Conservation (phyloP, 2,888 invertebrate genomes). For the Agonopterix heracliana region DNA sequence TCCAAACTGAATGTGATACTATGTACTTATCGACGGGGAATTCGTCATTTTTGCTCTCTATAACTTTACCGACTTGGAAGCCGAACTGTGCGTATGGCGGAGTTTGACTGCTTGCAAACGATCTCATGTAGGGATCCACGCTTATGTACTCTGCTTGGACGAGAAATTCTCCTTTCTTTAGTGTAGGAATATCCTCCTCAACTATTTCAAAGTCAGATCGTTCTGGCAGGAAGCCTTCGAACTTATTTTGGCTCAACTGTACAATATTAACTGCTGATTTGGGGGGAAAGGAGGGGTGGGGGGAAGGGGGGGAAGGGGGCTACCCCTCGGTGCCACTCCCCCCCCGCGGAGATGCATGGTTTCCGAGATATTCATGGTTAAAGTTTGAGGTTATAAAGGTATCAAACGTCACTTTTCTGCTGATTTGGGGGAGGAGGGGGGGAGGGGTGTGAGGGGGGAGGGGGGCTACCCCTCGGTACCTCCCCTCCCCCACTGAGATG, state of each 20-base stretch:
- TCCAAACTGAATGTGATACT: constrained; percentile 79
- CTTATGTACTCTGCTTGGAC: constrained; percentile 78
- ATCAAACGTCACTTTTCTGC: too few species aligned
- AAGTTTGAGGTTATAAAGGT: too few species aligned
- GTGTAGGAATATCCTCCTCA: constrained; percentile 44
- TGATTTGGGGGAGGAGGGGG: too few species aligned
- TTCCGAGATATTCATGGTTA: too few species aligned
- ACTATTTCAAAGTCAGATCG: constrained; percentile 48
- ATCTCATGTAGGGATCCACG: constrained; percentile 80
- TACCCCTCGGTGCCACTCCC: not conserved
- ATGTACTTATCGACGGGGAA: constrained; percentile 77
- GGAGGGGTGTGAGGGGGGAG: too few species aligned
- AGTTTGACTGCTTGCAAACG: constrained; percentile 33
- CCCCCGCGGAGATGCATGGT: too few species aligned
- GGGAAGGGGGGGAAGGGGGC: not conserved
- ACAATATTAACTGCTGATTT: too few species aligned
- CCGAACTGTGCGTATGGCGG: constrained; percentile 38
- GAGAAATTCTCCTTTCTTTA: constrained; percentile 69
- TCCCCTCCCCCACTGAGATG: too few species aligned
- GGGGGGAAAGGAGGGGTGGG: not conserved
- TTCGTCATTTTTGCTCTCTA: constrained; percentile 76
- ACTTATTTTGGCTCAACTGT: too few species aligned
- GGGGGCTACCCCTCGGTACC: too few species aligned
- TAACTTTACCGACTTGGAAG: constrained; percentile 63
- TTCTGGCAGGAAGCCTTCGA: constrained; percentile 45